phyloP scores from a whole-genome alignment of 2,888 invertebrate species.

The Chymomyza procnemis region DNA sequence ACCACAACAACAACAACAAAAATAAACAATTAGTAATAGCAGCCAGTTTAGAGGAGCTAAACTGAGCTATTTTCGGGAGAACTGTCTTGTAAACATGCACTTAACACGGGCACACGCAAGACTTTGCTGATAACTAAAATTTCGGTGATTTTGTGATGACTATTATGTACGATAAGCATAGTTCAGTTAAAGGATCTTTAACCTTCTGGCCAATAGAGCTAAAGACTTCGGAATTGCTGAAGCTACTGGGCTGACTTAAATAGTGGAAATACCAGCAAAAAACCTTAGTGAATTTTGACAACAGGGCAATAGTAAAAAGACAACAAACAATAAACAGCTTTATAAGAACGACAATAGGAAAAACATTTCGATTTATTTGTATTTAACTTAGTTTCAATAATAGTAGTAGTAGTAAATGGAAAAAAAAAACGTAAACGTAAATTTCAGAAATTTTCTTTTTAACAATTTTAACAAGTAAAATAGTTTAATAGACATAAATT shows the following conservation, averaged over 20 bases:
- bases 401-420: constrained; percentile 9
- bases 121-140: background rate
- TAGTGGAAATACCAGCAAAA: background rate
- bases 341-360: constrained; percentile 50
- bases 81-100: constrained; percentile 20
- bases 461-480: constrained; percentile 26
- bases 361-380: constrained; percentile 41
- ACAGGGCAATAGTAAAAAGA: constrained; percentile 12
- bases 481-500: constrained; percentile 7
- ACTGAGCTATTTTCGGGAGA: constrained; percentile 17
- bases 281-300: background rate
- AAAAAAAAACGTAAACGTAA: constrained; percentile 13
- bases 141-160: background rate
- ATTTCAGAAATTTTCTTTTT: constrained; percentile 19
- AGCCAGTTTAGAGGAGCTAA: constrained; percentile 17
- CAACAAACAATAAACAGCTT: constrained; percentile 47
- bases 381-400: constrained; percentile 12
- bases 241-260: background rate
- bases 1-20: constrained; percentile 38
- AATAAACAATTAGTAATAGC: constrained; percentile 58
- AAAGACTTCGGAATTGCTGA: background rate
- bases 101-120: constrained; percentile 11
- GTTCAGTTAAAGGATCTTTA: background rate
- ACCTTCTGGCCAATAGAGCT: background rate
- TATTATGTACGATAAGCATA: background rate